Percentiles rank a stretch among this genome's conserved stretches.
Conservation (phyloP, 2,888 invertebrate genomes). For the Nudaria mundana region DNA sequence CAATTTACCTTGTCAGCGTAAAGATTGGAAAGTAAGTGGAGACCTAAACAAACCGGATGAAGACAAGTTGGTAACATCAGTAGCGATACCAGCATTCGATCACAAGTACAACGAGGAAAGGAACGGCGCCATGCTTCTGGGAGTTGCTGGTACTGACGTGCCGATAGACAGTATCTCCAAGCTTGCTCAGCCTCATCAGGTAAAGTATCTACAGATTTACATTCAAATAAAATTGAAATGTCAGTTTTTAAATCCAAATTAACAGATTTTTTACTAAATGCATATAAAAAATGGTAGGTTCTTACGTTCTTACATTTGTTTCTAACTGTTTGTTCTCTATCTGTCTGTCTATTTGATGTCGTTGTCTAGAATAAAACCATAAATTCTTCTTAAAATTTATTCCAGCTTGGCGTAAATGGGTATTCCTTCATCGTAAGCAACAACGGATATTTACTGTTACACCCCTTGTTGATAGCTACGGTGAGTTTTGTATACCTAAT, state of each 20-base stretch:
- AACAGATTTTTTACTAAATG: too few relatives aligned
- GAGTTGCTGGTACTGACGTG: slow-evolving; percentile 97
- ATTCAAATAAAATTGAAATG: not conserved
- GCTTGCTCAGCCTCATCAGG: slow-evolving; percentile 94
- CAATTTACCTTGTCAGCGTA: slow-evolving; percentile 49
- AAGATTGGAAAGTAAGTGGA: slow-evolving; percentile 61
- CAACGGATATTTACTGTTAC: slow-evolving; percentile 96
- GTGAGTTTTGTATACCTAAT: slow-evolving; percentile 82
- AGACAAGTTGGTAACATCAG: slow-evolving; percentile 91
- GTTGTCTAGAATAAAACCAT: too few relatives aligned
- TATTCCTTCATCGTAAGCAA: slow-evolving; percentile 98
- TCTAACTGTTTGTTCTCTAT: too few relatives aligned
- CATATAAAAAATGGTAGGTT: too few relatives aligned
- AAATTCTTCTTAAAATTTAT: too few relatives aligned
- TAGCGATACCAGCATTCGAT: slow-evolving; percentile 96
- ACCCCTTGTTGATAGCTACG: slow-evolving; percentile 95
- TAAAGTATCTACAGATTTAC: too few relatives aligned
- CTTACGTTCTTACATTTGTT: too few relatives aligned
- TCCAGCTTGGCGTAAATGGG: slow-evolving; percentile 96
- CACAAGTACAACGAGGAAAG: slow-evolving; percentile 82
- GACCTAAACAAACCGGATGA: slow-evolving; percentile 68
- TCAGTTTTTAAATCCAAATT: not conserved
- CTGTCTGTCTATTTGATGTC: too few relatives aligned
- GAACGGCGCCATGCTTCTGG: slow-evolving; percentile 89
- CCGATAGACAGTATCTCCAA: slow-evolving; percentile 95